Conservation (phyloP, 2,113 vertebrate species). For the Mus spicilegus region DNA sequence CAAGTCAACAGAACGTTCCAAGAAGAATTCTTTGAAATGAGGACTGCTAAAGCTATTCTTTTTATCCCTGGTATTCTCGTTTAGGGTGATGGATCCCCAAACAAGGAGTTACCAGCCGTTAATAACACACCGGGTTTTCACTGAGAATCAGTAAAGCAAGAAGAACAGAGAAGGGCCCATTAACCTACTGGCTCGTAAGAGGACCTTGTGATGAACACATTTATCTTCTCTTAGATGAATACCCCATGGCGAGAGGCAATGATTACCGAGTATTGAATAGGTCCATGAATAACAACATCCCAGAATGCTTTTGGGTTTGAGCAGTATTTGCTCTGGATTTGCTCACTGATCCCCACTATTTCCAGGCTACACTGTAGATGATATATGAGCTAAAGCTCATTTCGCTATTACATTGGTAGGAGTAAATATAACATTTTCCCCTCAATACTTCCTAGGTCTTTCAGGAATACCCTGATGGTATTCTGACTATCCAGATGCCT, state of each 20-base stretch:
- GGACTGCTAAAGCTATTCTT: slow-evolving; percentile 18
- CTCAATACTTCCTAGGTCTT: no score
- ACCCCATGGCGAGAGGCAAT: neutral
- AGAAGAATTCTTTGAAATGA: slow-evolving; percentile 13
- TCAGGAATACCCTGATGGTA: no score
- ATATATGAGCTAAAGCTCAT: no score
- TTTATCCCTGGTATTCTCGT: neutral
- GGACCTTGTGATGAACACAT: slow-evolving; percentile 47
- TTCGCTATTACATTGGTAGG: no score
- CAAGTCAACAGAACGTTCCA: neutral
- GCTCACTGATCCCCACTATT: no score
- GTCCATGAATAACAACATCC: neutral
- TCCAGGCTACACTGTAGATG: no score
- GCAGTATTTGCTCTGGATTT: no score
- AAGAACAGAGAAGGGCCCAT: neutral
- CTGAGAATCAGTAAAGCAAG: neutral
- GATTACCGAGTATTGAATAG: slow-evolving; percentile 20
- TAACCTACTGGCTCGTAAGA: neutral
- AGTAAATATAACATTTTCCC: no score
- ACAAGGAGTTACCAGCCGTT: neutral
- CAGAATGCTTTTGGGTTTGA: neutral
- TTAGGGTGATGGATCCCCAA: slow-evolving; percentile 24
- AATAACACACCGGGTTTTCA: slow-evolving; percentile 31
- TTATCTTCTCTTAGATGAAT: slow-evolving; percentile 46
- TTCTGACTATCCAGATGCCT: no score